phyloP scores from a whole-genome alignment of 2,888 invertebrate genomes.

The Dexiosoma caninum region DNA sequence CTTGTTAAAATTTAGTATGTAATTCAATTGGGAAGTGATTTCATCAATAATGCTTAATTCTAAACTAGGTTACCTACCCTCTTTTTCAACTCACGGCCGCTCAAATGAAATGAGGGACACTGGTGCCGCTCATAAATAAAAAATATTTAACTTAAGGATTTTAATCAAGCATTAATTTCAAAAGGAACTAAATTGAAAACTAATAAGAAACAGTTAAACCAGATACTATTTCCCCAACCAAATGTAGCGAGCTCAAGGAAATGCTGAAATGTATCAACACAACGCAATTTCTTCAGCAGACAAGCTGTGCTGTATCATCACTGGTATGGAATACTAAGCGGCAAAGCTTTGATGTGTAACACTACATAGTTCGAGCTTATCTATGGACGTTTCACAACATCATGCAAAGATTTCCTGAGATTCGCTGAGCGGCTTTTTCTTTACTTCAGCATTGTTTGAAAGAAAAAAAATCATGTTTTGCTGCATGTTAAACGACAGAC shows the following conservation, averaged over 20 bases:
- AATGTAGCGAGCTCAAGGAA: not conserved
- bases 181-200: too few species aligned
- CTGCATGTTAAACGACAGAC: constrained; percentile 52
- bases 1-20: too few species aligned
- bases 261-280: constrained; percentile 3
- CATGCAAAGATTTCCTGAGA: constrained; percentile 61
- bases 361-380: constrained; percentile 30
- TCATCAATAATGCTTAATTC: too few species aligned
- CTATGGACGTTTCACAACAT: constrained; percentile 31
- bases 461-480: constrained; percentile 40
- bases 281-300: constrained; percentile 30
- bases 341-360: constrained; percentile 52
- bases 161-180: too few species aligned
- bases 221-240: not conserved
- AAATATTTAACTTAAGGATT: too few species aligned
- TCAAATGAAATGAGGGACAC: too few species aligned
- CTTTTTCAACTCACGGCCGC: too few species aligned
- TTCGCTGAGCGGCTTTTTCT: constrained; percentile 11
- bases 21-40: too few species aligned
- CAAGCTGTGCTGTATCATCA: constrained; percentile 49
- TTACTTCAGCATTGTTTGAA: not conserved
- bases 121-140: too few species aligned
- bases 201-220: not conserved
- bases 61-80: too few species aligned
- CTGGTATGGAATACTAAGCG: constrained; percentile 27